Evolutionary conservation across 2,797 vertebrate species (phyloP).

Genomic region (Parauchenoglanis punctatus): DNA sequence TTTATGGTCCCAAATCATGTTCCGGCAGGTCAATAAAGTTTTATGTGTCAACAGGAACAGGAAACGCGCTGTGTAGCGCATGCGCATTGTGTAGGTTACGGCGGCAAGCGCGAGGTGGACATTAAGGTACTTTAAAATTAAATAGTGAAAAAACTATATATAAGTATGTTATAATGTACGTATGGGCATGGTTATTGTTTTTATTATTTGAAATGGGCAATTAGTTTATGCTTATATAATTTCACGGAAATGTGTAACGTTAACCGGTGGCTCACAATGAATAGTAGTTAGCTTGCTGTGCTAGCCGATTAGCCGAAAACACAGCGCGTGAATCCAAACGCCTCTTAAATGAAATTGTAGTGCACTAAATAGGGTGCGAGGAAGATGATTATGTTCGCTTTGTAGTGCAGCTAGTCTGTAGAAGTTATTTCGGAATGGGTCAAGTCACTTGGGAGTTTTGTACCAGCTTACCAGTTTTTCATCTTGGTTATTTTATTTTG

Average conservation of each 20-base stretch:
- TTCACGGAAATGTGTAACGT: no score
- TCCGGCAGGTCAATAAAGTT: slow-evolving; percentile 53
- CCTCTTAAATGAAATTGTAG: not conserved
- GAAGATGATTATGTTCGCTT: no score
- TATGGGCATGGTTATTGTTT: not conserved
- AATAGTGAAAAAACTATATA: not conserved
- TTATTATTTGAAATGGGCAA: not conserved
- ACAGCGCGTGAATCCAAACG: not conserved
- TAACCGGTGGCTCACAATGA: not conserved
- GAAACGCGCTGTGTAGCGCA: slow-evolving; percentile 47
- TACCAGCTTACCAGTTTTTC: not conserved
- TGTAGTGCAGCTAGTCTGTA: not conserved
- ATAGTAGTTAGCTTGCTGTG: not conserved
- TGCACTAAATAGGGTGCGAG: not conserved
- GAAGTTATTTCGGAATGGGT: not conserved
- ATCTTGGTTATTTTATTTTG: not conserved
- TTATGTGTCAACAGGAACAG: slow-evolving; percentile 42
- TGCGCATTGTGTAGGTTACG: slow-evolving; percentile 49
- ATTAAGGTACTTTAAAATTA: slow-evolving; percentile 37
- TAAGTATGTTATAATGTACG: not conserved
- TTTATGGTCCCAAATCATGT: rapidly evolving
- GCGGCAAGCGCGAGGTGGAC: slow-evolving; percentile 55
- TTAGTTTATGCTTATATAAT: not conserved
- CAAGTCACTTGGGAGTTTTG: not conserved
- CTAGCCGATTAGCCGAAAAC: slow-evolving; percentile 21